These are phyloP conservation scores for Laticauda laticaudata DNA, from an alignment of 2,113 vertebrate species.

Conservation along the genomic window DNA sequence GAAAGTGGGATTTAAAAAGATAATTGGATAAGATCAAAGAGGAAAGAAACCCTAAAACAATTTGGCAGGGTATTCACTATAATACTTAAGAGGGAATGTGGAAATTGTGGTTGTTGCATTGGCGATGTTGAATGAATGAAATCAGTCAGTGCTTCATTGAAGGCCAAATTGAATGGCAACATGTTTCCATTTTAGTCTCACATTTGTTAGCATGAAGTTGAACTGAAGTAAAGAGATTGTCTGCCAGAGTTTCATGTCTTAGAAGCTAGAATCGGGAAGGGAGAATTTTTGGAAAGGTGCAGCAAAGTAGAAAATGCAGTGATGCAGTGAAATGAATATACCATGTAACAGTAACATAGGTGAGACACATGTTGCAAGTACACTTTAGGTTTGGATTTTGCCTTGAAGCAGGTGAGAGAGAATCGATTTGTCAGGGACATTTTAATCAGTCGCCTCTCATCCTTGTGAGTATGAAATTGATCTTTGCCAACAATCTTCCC, in stretches of 20 bases:
- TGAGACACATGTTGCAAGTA: neutral
- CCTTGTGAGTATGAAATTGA: neutral
- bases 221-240: neutral
- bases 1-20: neutral
- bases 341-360: neutral
- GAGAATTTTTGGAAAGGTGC: neutral
- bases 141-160: neutral
- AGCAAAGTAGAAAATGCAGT: neutral
- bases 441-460: neutral
- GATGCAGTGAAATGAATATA: neutral
- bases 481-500: neutral
- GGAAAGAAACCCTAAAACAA: neutral
- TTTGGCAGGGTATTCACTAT: neutral
- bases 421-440: neutral
- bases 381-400: neutral
- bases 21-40: neutral
- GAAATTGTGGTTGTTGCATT: neutral
- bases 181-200: neutral
- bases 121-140: neutral
- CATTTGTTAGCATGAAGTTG: neutral
- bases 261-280: neutral
- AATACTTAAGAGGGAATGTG: neutral
- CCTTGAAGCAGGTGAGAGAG: neutral
- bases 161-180: neutral
- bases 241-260: neutral